phyloP scores from a whole-genome alignment of 2,797 vertebrate species.

The Masticophis lateralis region DNA sequence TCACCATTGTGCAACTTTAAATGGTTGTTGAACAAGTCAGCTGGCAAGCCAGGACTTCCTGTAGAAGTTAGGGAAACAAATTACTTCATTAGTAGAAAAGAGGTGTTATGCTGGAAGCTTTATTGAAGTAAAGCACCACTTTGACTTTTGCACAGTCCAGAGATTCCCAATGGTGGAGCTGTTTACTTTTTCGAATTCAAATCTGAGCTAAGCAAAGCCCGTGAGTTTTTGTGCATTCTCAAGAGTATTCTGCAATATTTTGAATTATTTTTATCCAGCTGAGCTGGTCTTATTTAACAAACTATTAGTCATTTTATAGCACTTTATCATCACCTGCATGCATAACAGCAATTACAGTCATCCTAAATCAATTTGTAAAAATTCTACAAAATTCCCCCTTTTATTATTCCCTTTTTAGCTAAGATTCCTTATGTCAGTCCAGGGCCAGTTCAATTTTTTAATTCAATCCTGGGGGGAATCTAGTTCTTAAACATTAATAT shows the following conservation, averaged over 20 bases:
- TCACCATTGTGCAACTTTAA: background rate
- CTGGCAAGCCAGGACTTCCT: background rate
- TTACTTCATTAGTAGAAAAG: background rate
- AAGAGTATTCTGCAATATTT: background rate
- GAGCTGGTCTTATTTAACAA: background rate
- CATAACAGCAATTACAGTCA: background rate
- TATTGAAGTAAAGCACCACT: background rate
- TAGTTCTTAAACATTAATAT: background rate
- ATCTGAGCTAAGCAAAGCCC: background rate
- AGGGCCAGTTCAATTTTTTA: background rate
- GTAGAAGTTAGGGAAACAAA: background rate
- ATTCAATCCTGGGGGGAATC: background rate
- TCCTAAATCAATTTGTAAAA: background rate
- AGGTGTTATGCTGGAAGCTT: background rate
- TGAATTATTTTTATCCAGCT: background rate
- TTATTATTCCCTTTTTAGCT: background rate
- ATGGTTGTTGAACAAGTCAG: background rate
- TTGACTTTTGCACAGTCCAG: background rate
- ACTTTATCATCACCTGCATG: background rate
- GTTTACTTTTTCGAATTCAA: background rate
- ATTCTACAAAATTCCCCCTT: background rate
- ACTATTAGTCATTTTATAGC: background rate
- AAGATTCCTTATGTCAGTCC: background rate
- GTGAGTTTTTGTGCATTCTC: background rate
- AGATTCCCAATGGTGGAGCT: background rate